phyloP scores from a whole-genome alignment of 2,888 invertebrate species.

The Drosophila suboccidentalis region DNA sequence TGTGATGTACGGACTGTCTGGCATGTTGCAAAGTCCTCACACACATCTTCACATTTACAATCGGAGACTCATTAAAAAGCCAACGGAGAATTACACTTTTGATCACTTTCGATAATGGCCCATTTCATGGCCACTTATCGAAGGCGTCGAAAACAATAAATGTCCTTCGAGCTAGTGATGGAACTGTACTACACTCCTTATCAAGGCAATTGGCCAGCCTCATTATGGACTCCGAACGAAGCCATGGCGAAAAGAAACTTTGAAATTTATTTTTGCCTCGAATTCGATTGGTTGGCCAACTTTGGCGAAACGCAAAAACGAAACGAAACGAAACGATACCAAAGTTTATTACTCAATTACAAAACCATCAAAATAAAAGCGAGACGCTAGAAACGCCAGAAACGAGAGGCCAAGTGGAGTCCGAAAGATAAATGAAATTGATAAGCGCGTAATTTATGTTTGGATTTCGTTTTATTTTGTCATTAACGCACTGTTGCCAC shows the following conservation, averaged over 20 bases:
- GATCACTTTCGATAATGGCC: slow-evolving; percentile 63
- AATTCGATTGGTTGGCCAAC: slow-evolving; percentile 29
- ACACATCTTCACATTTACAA: slow-evolving; percentile 6
- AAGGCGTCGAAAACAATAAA: slow-evolving; percentile 59
- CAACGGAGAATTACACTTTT: slow-evolving; percentile 33
- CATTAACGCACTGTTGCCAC: slow-evolving; percentile 77
- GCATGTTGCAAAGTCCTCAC: slow-evolving; percentile 5
- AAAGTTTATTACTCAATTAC: slow-evolving; percentile 83
- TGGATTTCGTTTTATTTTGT: slow-evolving; percentile 82
- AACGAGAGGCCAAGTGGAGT: slow-evolving; percentile 62
- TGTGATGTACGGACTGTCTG: slow-evolving; percentile 44
- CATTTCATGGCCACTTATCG: slow-evolving; percentile 67
- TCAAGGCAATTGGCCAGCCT: slow-evolving; percentile 41
- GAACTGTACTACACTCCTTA: slow-evolving; percentile 31
- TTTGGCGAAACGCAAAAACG: slow-evolving; percentile 30
- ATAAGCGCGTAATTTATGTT: slow-evolving; percentile 82
- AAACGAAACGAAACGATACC: slow-evolving; percentile 66
- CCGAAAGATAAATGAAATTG: slow-evolving; percentile 82
- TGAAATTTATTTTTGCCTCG: slow-evolving; percentile 51
- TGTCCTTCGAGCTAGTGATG: slow-evolving; percentile 32
- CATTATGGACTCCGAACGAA: slow-evolving; percentile 39
- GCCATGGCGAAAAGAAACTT: slow-evolving; percentile 33
- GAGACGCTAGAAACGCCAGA: slow-evolving; percentile 35
- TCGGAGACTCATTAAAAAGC: slow-evolving; percentile 59
- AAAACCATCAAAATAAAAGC: slow-evolving; percentile 77